Evolutionary conservation across 2,113 vertebrate genomes (phyloP).

Genomic region (Pedionomus torquatus): DNA sequence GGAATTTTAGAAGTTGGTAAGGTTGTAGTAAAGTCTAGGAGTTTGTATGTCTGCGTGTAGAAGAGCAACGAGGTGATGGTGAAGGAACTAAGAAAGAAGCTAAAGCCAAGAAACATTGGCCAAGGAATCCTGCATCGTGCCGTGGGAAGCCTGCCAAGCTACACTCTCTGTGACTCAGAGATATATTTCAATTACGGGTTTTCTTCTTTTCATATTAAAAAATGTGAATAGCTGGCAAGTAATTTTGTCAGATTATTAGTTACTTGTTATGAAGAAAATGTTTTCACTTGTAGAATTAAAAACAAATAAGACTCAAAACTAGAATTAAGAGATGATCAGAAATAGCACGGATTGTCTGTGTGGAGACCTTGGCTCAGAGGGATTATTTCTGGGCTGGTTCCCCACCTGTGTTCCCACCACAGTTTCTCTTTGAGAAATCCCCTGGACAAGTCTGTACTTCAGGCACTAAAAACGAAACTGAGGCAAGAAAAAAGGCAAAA

Average conservation of each 20-base stretch:
- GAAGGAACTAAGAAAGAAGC: conserved; percentile 15
- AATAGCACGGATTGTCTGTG: conserved; percentile 5
- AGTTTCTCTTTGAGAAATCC: not conserved
- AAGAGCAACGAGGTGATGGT: not conserved
- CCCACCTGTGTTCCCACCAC: not conserved
- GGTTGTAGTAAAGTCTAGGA: not conserved
- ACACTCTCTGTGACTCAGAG: conserved; percentile 40
- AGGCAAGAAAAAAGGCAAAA: not conserved
- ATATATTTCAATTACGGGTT: conserved; percentile 5
- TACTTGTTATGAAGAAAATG: conserved; percentile 24
- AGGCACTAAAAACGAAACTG: not conserved
- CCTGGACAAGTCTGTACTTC: not conserved
- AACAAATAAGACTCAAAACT: conserved; percentile 44
- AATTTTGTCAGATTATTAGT: conserved; percentile 38
- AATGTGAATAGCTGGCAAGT: conserved; percentile 21
- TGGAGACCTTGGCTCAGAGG: conserved; percentile 39
- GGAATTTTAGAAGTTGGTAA: not conserved
- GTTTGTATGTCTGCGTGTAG: not conserved
- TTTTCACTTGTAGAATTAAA: conserved; percentile 57
- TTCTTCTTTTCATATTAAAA: conserved; percentile 2
- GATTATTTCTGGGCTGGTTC: not conserved
- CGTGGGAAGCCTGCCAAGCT: conserved; percentile 14
- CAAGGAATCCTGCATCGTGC: conserved; percentile 13
- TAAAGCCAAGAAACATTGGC: conserved; percentile 27
- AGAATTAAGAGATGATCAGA: conserved; percentile 19